Evolutionary conservation across 2,888 invertebrate genomes (phyloP), one percentile per base, ranked within the genome.

Genomic region (Pimpla rufipes): DNA sequence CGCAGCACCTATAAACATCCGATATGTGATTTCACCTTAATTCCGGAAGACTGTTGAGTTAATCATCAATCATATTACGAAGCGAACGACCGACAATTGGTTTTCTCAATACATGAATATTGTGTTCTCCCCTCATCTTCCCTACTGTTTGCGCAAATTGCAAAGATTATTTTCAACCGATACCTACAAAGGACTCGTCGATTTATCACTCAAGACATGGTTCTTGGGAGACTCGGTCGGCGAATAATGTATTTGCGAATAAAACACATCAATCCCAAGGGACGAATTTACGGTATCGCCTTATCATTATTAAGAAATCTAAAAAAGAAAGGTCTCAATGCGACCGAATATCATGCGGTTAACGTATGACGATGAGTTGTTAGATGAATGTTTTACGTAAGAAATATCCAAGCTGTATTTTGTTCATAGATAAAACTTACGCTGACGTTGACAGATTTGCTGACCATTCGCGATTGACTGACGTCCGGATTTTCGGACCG

Each of bases 361-460:
- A 50, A 55, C 42, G 13, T 29, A 42, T 29, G 55, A 75, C 6
- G 37, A 13, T 42, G 29, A 13, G n/a, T 3, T 10, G n/a, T 35
- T 70, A 52, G 81, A 84, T 81, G 40, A 85, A 71, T 52, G 84
- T 78, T 81, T 76, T 82, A 77, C 29, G 57, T 67, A 16, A 29
- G 5, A 29, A 2, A 5, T 29, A 29, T 5, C 29, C 5, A 29
- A 29, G 11, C 2, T 23, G 13, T 18, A n/a, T 18, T 8, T 47
- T 66, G 0, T n/a, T 29, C 40, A 42, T 68, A 81, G 62, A 40
- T 40, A 70, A 29, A 67, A 94, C 94, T 94, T 93, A 94, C 94
- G 88, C 94, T 94, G 80, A 92, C 93, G 85, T 94, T 94, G 42
- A 95, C 95, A 1, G 95, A 95, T 88, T 95, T 95, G 85, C 95